A percentile compares a stretch with the other conserved stretches of the same genome.
These are phyloP conservation scores for Acutogordius australiensis DNA, from an alignment of 2,888 invertebrate genomes.

Conservation along the genomic window DNA sequence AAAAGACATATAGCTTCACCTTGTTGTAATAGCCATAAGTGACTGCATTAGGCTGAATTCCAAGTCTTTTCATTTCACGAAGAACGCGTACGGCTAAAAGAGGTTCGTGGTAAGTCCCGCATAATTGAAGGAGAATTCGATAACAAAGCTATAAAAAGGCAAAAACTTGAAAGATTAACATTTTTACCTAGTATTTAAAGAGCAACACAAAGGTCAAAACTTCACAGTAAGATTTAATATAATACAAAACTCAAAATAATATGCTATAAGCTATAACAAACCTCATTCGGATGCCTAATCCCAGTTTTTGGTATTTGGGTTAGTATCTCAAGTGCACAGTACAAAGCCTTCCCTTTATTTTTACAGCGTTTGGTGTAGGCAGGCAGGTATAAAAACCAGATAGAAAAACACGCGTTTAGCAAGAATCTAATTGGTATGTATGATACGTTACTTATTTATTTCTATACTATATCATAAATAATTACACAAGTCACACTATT, in stretches of 20 bases:
- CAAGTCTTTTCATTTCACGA: constrained; percentile 54
- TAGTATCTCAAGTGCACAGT: constrained; percentile 52
- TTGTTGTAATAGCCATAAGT: constrained; percentile 63
- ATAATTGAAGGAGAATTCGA: constrained; percentile 86
- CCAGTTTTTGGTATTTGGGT: constrained; percentile 53
- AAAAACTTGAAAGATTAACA: no score
- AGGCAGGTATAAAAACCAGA: constrained; percentile 83
- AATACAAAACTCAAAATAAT: no score
- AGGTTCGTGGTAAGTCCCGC: constrained; percentile 70
- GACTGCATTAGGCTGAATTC: constrained; percentile 77
- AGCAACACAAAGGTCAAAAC: no score
- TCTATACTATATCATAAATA: background rate
- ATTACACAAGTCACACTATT: no score
- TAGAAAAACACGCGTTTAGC: constrained; percentile 31
- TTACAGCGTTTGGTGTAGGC: constrained; percentile 34
- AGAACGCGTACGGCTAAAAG: constrained; percentile 55
- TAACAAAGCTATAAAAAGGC: constrained; percentile 70
- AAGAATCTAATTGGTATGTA: constrained; percentile 17
- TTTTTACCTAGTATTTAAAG: no score
- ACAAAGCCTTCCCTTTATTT: constrained; percentile 45
- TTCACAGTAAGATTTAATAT: no score
- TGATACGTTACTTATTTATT: background rate
- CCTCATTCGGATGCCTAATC: constrained; percentile 55
- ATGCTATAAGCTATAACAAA: no score
- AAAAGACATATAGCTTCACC: no score